Percentiles rank a stretch among this genome's conserved stretches.
Conservation (phyloP, 2,113 vertebrate species). For the Saimiri boliviensis region DNA sequence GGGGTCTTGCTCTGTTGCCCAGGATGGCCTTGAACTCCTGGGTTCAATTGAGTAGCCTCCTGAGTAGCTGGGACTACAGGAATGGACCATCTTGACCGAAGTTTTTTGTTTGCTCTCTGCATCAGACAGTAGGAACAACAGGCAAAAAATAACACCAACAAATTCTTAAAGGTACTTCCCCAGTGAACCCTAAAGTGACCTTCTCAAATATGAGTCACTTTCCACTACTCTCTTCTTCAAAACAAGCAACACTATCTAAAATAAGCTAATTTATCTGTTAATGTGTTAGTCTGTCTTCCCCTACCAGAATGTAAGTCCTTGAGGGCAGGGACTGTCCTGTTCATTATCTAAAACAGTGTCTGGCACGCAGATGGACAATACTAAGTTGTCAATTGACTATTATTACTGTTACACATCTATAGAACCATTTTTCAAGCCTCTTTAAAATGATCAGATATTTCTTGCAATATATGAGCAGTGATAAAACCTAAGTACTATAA, state of each 20-base stretch:
- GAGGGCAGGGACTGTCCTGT: not conserved
- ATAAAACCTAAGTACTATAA: not conserved
- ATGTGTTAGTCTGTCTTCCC: not conserved
- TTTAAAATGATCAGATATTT: not conserved
- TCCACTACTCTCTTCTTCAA: not conserved
- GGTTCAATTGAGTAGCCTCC: not conserved
- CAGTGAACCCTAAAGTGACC: too few relatives aligned
- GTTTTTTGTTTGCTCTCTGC: too few relatives aligned
- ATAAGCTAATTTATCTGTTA: too few relatives aligned
- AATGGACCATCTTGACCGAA: too few relatives aligned
- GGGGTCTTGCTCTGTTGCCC: not conserved
- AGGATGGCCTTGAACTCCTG: not conserved
- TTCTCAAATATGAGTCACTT: not conserved
- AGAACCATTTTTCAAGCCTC: not conserved
- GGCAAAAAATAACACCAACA: not conserved
- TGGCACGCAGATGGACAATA: not conserved
- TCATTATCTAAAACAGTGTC: not conserved
- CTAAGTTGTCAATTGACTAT: not conserved
- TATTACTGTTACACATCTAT: not conserved
- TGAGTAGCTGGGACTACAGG: not conserved
- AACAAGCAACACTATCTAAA: not conserved
- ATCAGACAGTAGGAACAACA: not conserved
- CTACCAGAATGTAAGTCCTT: not conserved
- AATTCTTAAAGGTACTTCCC: not conserved
- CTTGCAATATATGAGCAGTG: not conserved